Base-by-base conservation (phyloP, 2,888 invertebrate species). In the Hypolimnas misippus region DNA sequence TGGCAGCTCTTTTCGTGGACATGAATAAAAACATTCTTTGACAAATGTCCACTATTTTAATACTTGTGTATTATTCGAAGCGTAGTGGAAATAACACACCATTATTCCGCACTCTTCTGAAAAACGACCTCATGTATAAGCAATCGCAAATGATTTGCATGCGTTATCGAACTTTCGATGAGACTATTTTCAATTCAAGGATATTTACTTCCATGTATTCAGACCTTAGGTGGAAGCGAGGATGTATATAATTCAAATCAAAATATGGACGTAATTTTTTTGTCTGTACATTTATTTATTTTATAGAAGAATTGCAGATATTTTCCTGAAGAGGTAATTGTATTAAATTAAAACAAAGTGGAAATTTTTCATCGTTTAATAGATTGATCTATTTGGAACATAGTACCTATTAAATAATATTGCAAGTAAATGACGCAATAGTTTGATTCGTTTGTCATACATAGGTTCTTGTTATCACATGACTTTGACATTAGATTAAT, bases 181-280 rank as follows among this genome's bases (percentile, higher is more conserved):
- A 73, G 69, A 68, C 71, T 78, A 72, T 76, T 81, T 79, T 75
- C 68, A 76, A 82, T 84, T 83, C 82, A 86, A 85, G 84, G 82
- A 77, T 80, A 70, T 73, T 69, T 70, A 63, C 70, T 68, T 70
- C 75, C 53, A 35, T 7, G 12, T 44, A 46, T 31, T 21, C 12
- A 19, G 12, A 8, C n/a, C 25, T 40, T 42, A n/a, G 38, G 31
- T 8, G 17, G 16, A 16, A 31, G 2, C 42, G 12, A 29, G 17
- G 21, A 42, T 50, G 29, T 25, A 16, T 21, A 3, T 38, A 25
- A 3, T 16, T 42, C 14, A 51, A 33, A 33, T n/a, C n/a, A n/a
- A n/a, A n/a, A n/a, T n/a, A n/a, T n/a, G n/a, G n/a, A n/a, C n/a
- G n/a, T n/a, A n/a, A n/a, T n/a, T n/a, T n/a, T n/a, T n/a, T n/a